Evolutionary conservation across 2,113 vertebrate genomes (phyloP), one percentile per base, ranked within the genome.

Genomic region (Pituophis catenifer): DNA sequence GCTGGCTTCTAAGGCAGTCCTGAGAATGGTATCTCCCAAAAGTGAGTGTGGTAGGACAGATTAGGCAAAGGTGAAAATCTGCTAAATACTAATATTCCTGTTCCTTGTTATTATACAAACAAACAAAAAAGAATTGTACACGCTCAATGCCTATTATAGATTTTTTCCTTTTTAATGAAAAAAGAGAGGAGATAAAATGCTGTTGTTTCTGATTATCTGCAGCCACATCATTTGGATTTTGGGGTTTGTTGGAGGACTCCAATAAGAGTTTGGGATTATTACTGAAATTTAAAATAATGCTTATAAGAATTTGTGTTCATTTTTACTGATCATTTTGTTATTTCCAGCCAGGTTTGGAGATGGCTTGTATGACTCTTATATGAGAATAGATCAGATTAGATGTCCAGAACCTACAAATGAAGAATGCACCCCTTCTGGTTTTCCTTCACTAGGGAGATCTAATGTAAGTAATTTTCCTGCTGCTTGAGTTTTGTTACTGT

Each of bases 331-430:
- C 91, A 90, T 87, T 92, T 93, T 97, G 92, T 96, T 81, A 0
- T 88, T 98, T 97, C 81, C 97, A 98, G 98, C 95, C 94, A 99
- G 99, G 95, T 98, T 99, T 93, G 98, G 97, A n/a, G 99, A 99
- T 94, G 98, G 98, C 95, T 98, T 99, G 0, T 99, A 99, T 89
- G 99, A 99, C 96, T 99, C 99, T 29, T 99, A 99, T 95, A 99
- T 99, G 99, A 99, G 99, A 96, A 98, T 98, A 85, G 99, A 99
- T 97, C 99, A 99, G 94, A 98, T 98, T 85, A 98, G 98, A 91
- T 99, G 98, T 95, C 98, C 99, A 92, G 98, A 99, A 70, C 94
- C 97, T 70, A 95, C 99, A 90, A 96, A 98, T 90, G 98, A 98
- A 90, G 97, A 97, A 58, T 97, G 94, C 96, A 98, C 98, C 96